Evolutionary conservation across 1,140 invertebrate genomes (phyloP), one percentile per base, ranked within the genome.

Genomic region (Drosophila carrolli): DNA sequence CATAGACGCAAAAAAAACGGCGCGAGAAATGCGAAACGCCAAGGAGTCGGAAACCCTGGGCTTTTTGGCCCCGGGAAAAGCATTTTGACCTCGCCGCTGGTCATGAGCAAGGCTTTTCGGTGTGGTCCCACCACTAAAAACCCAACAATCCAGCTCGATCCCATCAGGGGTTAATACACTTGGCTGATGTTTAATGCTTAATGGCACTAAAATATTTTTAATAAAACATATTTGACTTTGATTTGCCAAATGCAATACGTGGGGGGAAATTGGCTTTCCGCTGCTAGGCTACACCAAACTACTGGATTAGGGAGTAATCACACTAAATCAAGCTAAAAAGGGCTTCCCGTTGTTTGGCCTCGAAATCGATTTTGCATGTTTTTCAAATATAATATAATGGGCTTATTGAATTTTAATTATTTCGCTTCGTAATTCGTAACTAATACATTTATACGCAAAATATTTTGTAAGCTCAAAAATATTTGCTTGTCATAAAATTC

Each of bases 191-290:
- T 88, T 88, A 89, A 83, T 83, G 72, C 75, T 77, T 88, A 88
- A 88, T 88, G 79, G 83, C 84, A 89, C 70, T 88, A 88, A 89
- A 88, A 88, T 88, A 88, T 83, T 88, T 83, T 80, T 89, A 89
- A 89, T 83, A 79, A 89, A 89, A 78, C 83, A 76, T 88, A 74
- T 74, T 74, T 83, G 80, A 83, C 80, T 83, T 83, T 83, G 80
- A 83, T 83, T 83, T 75, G 48, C 37, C 61, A 46, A 66, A 50
- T 51, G 72, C 46, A 40, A 41, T 75, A 50, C 37, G 38, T 56
- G 55, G 57, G 62, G 47, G 58, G 60, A 81, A 81, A 83, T 83
- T 66, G 61, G 61, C 19, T 59, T 54, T 46, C 44, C 50, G 44
- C 13, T 9, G 23, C 37, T 9, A 50, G 19, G 60, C 56, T 78